A percentile compares a stretch with the other conserved stretches of the same genome.
These are phyloP conservation scores for Tenthredo mesomela DNA, from an alignment of 2,888 invertebrate genomes.

Conservation along the genomic window DNA sequence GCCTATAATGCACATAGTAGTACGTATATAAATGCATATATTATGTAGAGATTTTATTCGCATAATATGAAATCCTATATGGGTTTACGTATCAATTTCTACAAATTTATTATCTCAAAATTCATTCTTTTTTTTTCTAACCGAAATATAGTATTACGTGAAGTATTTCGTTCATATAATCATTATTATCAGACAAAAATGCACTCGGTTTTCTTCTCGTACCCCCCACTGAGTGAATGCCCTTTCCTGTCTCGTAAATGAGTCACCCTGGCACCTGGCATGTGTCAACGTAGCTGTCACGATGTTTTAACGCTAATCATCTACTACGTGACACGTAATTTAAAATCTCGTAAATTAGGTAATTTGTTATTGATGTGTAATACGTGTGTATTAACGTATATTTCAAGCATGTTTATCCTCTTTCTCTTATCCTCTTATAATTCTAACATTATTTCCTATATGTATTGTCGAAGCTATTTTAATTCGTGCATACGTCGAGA, in stretches of 20 bases:
- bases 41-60: constrained; percentile 13
- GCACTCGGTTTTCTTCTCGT: not conserved
- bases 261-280: constrained; percentile 48
- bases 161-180: not conserved
- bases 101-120: not conserved
- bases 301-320: not conserved
- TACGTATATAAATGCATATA: not conserved
- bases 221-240: constrained; percentile 30
- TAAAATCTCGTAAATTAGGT: not conserved
- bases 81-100: not conserved
- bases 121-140: not conserved
- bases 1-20: not conserved
- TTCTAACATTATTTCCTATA: not conserved
- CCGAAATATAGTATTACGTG: not conserved
- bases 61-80: not conserved
- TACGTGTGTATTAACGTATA: not conserved
- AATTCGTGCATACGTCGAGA: not conserved
- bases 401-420: not conserved
- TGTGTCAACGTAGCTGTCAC: constrained; percentile 31
- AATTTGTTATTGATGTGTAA: not conserved
- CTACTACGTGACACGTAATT: constrained; percentile 19
- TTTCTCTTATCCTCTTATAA: not conserved
- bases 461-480: not conserved
- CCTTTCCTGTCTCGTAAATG: constrained; percentile 31
- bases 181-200: constrained; percentile 35